These are phyloP conservation scores for Metaphire vulgaris DNA, from an alignment of 1,140 invertebrate genomes.

Conservation along the genomic window DNA sequence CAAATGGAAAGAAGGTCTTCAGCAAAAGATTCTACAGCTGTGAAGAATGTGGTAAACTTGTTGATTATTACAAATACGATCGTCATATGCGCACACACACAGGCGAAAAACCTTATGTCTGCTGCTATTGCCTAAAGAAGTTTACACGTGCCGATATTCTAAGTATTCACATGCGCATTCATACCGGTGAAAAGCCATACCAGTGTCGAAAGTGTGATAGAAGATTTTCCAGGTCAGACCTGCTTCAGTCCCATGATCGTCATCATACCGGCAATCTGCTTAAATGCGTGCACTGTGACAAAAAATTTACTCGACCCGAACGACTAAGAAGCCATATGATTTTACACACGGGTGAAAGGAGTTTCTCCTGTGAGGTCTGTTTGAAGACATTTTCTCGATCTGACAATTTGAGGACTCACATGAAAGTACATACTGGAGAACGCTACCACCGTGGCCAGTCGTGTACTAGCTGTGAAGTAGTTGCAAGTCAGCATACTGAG, in stretches of 20 bases:
- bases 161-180: constrained; percentile 1
- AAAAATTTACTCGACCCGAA: neutral
- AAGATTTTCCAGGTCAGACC: neutral
- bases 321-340: neutral
- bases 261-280: neutral
- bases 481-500: neutral
- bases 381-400: constrained; percentile 93
- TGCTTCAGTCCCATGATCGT: neutral
- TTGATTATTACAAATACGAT: neutral
- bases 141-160: constrained; percentile 2
- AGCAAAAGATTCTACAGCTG: neutral
- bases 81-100: constrained; percentile 10
- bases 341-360: constrained; percentile 18
- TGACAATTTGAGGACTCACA: constrained; percentile 96
- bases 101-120: neutral
- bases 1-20: neutral
- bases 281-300: neutral
- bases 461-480: constrained; percentile 20
- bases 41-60: neutral
- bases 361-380: constrained; percentile 55
- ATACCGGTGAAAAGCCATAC: constrained; percentile 12
- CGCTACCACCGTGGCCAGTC: constrained; percentile 60
- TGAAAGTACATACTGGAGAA: constrained; percentile 89
- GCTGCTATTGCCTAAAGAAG: neutral
- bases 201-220: neutral